Base-by-base conservation (phyloP, 2,113 vertebrate species). In the Prietella phreatophila region DNA sequence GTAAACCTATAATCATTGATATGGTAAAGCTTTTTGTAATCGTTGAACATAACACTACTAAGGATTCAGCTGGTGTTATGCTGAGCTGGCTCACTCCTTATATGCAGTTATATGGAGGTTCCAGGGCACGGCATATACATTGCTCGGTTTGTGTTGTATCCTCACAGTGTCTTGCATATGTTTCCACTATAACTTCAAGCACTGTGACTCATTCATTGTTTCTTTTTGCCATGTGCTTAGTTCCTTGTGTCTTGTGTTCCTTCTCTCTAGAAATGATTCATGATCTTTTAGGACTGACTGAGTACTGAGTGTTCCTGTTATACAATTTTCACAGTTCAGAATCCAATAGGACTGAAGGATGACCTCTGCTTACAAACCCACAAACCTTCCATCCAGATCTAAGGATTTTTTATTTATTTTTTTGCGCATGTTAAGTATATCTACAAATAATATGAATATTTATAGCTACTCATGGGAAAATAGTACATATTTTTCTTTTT, bases 221-320 rank as follows among this genome's bases (percentile, higher is more conserved):
- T 56, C 9, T 7, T 58, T 81, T 58, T 58, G 58, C 79, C 30
- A 33, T n/a, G 47, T 53, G 5, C n/a, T n/a, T 78, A 6, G 22
- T 27, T 78, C 75, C 2, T 78, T n/a, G 42, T 50, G 47, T 78
- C 42, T 33, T 81, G 78, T 56, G 58, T 81, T 58, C 53, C 50
- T 56, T 81, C 79, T 81, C 30, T 30, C 30, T 81, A 81, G 53
- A 7, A 81, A 81, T 22, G 30, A 58, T 81, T 81, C n/a, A 80
- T 80, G 78, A 27, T 56, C 50, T 80, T n/a, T 80, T 79, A 30
- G 76, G 19, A 79, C 15, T 55, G 27, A 79, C 42, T 55, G 17
- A 30, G 76, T 30, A 47, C 6, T 47, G 42, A 55, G 27, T 30
- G 15, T 56, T 80, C 14, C 3, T 80, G 27, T 53, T 79, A 10